phyloP scores from a whole-genome alignment of 2,888 invertebrate species.

The Arenicola marina region DNA sequence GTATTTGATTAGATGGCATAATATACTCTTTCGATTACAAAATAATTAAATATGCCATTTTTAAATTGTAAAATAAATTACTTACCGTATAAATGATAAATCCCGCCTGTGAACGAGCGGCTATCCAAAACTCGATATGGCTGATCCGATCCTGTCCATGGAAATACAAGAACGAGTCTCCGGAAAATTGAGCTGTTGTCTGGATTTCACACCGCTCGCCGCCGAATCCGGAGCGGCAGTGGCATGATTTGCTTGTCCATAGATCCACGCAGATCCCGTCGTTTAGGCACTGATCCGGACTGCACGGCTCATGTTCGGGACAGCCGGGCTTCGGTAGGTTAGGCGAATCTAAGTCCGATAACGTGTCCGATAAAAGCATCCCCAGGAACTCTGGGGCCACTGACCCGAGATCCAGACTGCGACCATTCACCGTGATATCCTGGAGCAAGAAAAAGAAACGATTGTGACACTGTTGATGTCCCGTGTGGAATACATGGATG shows the following conservation, averaged over 20 bases:
- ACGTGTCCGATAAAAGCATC: background rate
- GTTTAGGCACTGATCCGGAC: slow-evolving; percentile 66
- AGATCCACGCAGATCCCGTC: slow-evolving; percentile 50
- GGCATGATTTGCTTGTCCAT: slow-evolving; percentile 44
- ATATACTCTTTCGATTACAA: too few relatives aligned
- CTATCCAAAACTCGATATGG: slow-evolving; percentile 37
- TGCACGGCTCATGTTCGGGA: slow-evolving; percentile 87
- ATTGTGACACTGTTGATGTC: too few relatives aligned
- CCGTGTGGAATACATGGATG: too few relatives aligned
- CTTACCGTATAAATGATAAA: slow-evolving; percentile 50
- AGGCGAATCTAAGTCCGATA: background rate
- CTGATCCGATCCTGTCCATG: background rate
- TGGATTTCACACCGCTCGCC: slow-evolving; percentile 41
- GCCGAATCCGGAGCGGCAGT: slow-evolving; percentile 41
- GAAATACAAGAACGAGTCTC: slow-evolving; percentile 37
- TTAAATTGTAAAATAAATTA: too few relatives aligned
- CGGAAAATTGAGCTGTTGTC: slow-evolving; percentile 42
- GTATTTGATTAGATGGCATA: too few relatives aligned
- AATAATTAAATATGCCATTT: too few relatives aligned
- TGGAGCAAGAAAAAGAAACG: too few relatives aligned
- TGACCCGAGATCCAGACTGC: slow-evolving; percentile 34
- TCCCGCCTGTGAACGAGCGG: slow-evolving; percentile 36
- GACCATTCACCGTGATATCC: slow-evolving; percentile 33
- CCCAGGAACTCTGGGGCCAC: slow-evolving; percentile 2
- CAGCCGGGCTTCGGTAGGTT: slow-evolving; percentile 68